Base-by-base conservation (phyloP, 2,888 invertebrate species). In the Gibbula magus region DNA sequence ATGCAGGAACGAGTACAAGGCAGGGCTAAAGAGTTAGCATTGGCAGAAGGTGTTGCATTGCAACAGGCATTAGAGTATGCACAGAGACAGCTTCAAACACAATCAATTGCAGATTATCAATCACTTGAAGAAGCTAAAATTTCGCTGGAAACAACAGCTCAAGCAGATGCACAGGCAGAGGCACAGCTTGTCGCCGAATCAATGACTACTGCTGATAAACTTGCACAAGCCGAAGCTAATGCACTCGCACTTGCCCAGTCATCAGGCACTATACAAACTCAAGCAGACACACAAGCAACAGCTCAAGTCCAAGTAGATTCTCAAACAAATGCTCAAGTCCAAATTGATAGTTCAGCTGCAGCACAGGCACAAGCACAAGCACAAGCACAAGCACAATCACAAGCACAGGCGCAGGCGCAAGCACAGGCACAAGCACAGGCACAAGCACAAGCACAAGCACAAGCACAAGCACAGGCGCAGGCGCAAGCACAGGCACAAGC, bases 291-390 rank as follows among this genome's bases (percentile, higher is more conserved):
- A 20, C 61, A 61, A 22, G 61, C 61, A 25, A 22, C 13, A 25
- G 35, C 39, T 70, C 74, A 74, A 22, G 51, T 51, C 7, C 74
- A 74, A 45, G 74, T 25, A 20, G 32, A 61, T 25, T 7, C 29
- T 8, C 39, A 39, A 22, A n/a, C 51, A 20, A 1, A 29, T n/a
- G 74, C 74, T 0, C 74, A 74, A 74, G 74, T 51, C 2, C 74
- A 74, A 51, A 51, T 45, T 1, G 20, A 74, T 10, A 45, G 18
- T 22, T 20, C 18, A 4, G 74, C 74, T 1, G 51, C 45, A 5
- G 51, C 74, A 22, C 51, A 74, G 20, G 51, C 51, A 45, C 74
- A 74, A 20, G 51, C 74, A n/a, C 74, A 74, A 45, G 51, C 74
- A 51, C 74, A 74, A 3, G 25, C 61, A 22, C 25, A 61, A 61